A percentile compares a stretch with the other conserved stretches of the same genome.
Evolutionary conservation across 2,797 vertebrate species (phyloP).

Genomic region (Crocidura indochinensis): DNA sequence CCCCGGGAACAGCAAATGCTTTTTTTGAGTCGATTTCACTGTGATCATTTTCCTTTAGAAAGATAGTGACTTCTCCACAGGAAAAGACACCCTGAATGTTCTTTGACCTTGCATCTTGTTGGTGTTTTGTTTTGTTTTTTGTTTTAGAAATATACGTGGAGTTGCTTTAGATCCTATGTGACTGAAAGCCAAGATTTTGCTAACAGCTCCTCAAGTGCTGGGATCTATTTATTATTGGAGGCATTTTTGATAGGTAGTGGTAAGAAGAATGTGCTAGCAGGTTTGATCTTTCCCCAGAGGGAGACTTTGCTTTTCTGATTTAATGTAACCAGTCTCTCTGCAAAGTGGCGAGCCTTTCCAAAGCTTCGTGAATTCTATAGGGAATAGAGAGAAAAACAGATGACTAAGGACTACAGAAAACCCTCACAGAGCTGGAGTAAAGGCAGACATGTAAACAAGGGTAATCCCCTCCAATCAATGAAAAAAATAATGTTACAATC

Average conservation of each 20-base stretch:
- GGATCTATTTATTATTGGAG: constrained; percentile 14
- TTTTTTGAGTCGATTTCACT: not conserved
- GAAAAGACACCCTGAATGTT: not conserved
- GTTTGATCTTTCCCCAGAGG: constrained; percentile 6
- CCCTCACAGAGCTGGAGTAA: constrained; percentile 9
- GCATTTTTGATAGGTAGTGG: not conserved
- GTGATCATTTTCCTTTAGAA: constrained; percentile 50
- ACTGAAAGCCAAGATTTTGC: constrained; percentile 6
- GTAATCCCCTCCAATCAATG: not conserved
- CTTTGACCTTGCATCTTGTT: not conserved
- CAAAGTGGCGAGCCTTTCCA: constrained; percentile 2
- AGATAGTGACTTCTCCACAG: constrained; percentile 33
- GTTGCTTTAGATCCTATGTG: not conserved
- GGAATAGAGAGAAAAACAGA: constrained; percentile 37
- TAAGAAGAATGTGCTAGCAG: constrained; percentile 31
- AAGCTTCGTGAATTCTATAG: constrained; percentile 22
- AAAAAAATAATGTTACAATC: not conserved
- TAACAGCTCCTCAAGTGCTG: constrained; percentile 16
- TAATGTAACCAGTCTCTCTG: not conserved
- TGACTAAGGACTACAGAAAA: constrained; percentile 41
- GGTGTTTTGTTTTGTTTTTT: not conserved
- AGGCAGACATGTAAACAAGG: constrained; percentile 48
- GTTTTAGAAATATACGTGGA: not conserved
- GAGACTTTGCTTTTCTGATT: constrained; percentile 39
- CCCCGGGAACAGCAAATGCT: constrained; percentile 41